Conservation (phyloP, 37 sponge, comb jelly and placozoan genomes). For the Hormiphora californensis region DNA sequence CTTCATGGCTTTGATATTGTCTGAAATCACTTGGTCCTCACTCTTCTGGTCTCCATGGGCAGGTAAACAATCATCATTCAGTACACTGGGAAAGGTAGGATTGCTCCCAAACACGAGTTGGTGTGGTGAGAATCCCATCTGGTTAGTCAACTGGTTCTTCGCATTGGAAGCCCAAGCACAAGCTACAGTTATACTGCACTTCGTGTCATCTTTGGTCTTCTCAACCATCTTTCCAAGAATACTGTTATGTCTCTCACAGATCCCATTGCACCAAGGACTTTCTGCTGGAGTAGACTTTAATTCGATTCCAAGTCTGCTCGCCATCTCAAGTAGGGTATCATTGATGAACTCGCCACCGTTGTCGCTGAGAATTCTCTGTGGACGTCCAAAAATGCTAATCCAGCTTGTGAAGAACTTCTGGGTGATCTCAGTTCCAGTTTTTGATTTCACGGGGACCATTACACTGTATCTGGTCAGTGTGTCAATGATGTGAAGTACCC, state of each 20-base stretch:
- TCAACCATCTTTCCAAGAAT: neutral
- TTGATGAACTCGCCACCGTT: slow-evolving; percentile 15
- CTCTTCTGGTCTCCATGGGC: no score
- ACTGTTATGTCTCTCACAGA: neutral
- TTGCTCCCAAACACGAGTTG: slow-evolving; percentile 13
- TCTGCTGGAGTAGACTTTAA: neutral
- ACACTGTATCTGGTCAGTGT: neutral
- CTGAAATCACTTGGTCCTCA: neutral
- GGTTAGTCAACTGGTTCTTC: slow-evolving; percentile 1
- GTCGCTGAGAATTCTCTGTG: neutral
- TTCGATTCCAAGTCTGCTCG: neutral
- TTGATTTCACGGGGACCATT: neutral
- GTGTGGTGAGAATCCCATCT: neutral
- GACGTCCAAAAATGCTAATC: neutral
- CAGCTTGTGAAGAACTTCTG: neutral
- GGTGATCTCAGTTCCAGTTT: neutral
- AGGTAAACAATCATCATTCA: neutral
- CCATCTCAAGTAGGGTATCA: neutral
- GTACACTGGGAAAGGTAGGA: neutral
- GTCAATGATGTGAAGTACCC: neutral
- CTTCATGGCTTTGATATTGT: neutral
- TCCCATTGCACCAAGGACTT: neutral
- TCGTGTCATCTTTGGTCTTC: neutral
- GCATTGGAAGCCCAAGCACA: slow-evolving; percentile 23
- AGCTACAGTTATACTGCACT: neutral